Evolutionary conservation across 2,113 vertebrate species (phyloP).

Genomic region (Perca flavescens): DNA sequence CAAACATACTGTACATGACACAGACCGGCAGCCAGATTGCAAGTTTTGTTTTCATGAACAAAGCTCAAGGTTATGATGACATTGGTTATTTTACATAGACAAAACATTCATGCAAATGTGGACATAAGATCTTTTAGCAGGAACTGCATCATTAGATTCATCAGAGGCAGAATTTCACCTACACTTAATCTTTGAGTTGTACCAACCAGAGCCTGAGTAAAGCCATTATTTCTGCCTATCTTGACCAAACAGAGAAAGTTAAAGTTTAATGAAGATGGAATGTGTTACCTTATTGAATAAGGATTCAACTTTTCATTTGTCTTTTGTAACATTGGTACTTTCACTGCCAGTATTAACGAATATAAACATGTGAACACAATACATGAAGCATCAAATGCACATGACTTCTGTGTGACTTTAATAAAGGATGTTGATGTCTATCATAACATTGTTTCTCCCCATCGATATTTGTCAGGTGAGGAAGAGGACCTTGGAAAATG

Average conservation of each 20-base stretch:
- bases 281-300: neutral
- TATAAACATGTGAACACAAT: neutral
- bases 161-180: constrained; percentile 1
- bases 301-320: neutral
- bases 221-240: constrained; percentile 36
- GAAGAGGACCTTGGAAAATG: constrained; percentile 85
- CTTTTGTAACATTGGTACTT: neutral
- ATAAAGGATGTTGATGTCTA: neutral
- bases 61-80: constrained; percentile 13
- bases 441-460: neutral
- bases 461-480: constrained; percentile 80
- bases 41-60: neutral
- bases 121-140: neutral
- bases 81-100: constrained; percentile 49
- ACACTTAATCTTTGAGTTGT: neutral
- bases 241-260: constrained; percentile 19
- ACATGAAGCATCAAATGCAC: neutral
- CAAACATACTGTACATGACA: neutral
- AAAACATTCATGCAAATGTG: constrained; percentile 53
- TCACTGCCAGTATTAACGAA: neutral
- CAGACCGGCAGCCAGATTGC: neutral
- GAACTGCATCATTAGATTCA: neutral
- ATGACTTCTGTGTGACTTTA: neutral
- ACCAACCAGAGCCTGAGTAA: neutral
- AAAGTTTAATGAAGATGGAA: constrained; percentile 36